phyloP scores from a whole-genome alignment of 2,113 vertebrate species.

The Acanthochromis polyacanthus region DNA sequence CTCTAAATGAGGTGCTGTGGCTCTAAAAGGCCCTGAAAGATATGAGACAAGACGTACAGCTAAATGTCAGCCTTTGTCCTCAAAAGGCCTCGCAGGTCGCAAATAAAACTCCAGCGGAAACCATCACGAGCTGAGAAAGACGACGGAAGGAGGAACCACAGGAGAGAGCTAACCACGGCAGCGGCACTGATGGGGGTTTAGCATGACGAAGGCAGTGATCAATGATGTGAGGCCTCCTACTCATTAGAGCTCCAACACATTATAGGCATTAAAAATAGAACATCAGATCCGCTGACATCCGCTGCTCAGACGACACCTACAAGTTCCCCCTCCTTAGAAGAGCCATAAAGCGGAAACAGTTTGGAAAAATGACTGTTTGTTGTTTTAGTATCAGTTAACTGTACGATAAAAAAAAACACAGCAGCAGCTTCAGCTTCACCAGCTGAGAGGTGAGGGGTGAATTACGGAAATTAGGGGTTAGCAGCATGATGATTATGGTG shows the following conservation, averaged over 20 bases:
- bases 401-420: background rate
- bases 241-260: slow-evolving; percentile 65
- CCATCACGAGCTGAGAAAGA: background rate
- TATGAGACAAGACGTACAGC: background rate
- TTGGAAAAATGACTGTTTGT: background rate
- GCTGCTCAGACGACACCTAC: slow-evolving; percentile 6
- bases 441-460: slow-evolving; percentile 56
- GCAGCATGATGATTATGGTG: slow-evolving; percentile 39
- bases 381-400: slow-evolving; percentile 1
- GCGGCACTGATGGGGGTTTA: slow-evolving; percentile 51
- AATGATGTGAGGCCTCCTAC: slow-evolving; percentile 60
- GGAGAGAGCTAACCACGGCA: slow-evolving; percentile 27
- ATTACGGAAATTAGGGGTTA: slow-evolving; percentile 61
- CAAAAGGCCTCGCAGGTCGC: background rate
- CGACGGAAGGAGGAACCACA: slow-evolving; percentile 24
- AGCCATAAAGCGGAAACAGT: background rate
- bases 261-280: slow-evolving; percentile 70
- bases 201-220: slow-evolving; percentile 68
- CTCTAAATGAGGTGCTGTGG: background rate
- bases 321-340: background rate
- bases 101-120: slow-evolving; percentile 17
- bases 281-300: slow-evolving; percentile 44
- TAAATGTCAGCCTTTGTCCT: background rate
- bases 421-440: slow-evolving; percentile 30
- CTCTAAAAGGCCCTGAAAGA: background rate